A percentile compares a stretch with the other conserved stretches of the same genome.
phyloP scores from a whole-genome alignment of 53 echinoderm and acorn worm genomes.

The Mesocentrotus franciscanus region DNA sequence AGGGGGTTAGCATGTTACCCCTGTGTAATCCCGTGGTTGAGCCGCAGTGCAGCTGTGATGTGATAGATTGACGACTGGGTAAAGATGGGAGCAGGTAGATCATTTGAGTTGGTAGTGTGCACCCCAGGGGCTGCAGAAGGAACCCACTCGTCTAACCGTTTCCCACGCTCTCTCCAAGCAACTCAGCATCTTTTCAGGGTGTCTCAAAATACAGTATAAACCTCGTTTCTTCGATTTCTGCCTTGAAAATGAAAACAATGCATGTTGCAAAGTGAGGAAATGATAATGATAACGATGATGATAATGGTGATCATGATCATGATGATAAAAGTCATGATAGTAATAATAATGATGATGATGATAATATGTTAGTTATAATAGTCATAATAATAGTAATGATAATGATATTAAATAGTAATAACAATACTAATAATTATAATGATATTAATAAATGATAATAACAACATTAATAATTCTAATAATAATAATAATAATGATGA shows the following conservation, averaged over 20 bases:
- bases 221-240: neutral
- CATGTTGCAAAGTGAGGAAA: too few species aligned
- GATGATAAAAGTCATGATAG: too few species aligned
- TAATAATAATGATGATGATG: too few species aligned
- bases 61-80: constrained; percentile 41
- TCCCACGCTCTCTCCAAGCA: constrained; percentile 44
- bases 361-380: too few species aligned
- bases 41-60: constrained; percentile 14
- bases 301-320: too few species aligned
- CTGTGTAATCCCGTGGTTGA: neutral
- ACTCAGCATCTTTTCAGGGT: neutral
- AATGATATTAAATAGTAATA: too few species aligned
- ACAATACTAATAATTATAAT: too few species aligned
- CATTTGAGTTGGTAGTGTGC: constrained; percentile 10
- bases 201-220: neutral
- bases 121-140: constrained; percentile 50
- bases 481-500: too few species aligned
- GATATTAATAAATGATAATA: too few species aligned
- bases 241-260: neutral
- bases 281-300: too few species aligned
- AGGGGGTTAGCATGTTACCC: constrained; percentile 14
- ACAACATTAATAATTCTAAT: too few species aligned
- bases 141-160: neutral
- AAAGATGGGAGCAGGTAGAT: constrained; percentile 23
- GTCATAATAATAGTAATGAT: too few species aligned